phyloP scores from a whole-genome alignment of 2,113 vertebrate genomes.

The Cygnus buccinator region DNA sequence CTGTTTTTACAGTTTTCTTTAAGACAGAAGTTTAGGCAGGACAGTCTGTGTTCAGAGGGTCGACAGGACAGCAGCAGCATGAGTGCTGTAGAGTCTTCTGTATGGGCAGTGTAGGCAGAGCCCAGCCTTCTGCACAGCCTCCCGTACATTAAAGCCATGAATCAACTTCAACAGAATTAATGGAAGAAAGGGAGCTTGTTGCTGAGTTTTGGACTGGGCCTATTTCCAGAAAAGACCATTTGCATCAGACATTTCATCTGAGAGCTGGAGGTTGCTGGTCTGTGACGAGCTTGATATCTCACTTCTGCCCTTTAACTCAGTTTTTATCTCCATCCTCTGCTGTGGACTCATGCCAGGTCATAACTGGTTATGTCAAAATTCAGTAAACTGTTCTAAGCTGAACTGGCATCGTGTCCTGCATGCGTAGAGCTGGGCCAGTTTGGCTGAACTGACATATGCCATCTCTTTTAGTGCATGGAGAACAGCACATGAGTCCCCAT shows the following conservation, averaged over 20 bases:
- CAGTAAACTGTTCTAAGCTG: neutral
- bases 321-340: neutral
- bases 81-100: neutral
- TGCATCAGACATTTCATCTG: neutral
- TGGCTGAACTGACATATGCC: neutral
- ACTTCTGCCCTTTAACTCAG: neutral
- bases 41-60: too few relatives aligned
- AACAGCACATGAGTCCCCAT: neutral
- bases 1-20: neutral
- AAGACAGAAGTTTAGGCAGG: neutral
- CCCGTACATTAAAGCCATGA: neutral
- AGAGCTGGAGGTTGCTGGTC: neutral
- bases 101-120: neutral
- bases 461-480: neutral
- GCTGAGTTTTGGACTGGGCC: neutral
- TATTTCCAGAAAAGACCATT: neutral
- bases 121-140: neutral
- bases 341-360: neutral
- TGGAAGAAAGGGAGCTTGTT: neutral
- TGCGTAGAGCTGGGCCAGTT: neutral
- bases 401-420: neutral
- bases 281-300: neutral
- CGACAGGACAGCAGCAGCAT: neutral
- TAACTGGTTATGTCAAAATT: neutral
- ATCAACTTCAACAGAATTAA: neutral